phyloP scores from a whole-genome alignment of 2,113 vertebrate genomes.

The Alaudala cheleensis region DNA sequence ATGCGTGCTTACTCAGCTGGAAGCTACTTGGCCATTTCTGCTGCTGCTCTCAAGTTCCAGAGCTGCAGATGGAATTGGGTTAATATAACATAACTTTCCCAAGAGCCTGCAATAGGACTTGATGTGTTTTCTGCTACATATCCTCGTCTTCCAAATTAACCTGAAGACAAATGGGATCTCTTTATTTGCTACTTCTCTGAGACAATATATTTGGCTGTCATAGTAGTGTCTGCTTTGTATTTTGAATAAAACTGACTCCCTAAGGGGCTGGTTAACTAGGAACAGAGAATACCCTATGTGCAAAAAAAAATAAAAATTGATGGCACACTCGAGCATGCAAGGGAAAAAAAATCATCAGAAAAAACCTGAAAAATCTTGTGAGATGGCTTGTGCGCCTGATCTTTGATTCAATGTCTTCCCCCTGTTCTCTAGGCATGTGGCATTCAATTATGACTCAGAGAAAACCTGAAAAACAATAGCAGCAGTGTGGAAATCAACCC shows the following conservation, averaged over 20 bases:
- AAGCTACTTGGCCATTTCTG: constrained; percentile 35
- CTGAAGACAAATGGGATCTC: not conserved
- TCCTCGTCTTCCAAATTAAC: not conserved
- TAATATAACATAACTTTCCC: not conserved
- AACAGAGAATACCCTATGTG: not conserved
- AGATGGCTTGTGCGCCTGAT: not conserved
- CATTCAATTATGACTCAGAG: not conserved
- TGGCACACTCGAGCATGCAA: not conserved
- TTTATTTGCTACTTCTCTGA: constrained; percentile 29
- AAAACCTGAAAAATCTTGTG: not conserved
- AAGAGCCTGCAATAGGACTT: not conserved
- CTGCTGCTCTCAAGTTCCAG: constrained; percentile 19
- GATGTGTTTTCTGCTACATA: not conserved
- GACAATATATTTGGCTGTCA: not conserved
- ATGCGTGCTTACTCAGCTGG: constrained; percentile 42
- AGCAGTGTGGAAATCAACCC: not conserved
- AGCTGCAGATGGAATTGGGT: not conserved
- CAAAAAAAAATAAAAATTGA: not conserved
- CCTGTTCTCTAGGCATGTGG: not conserved
- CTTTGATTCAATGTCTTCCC: not conserved
- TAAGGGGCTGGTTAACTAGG: not conserved
- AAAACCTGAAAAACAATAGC: constrained; percentile 33
- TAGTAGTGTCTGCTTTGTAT: not conserved
- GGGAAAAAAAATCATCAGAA: not conserved
- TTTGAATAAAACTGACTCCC: not conserved